Evolutionary conservation across 2,797 vertebrate species (phyloP), one percentile per base, ranked within the genome.

Genomic region (Myripristis murdjan): DNA sequence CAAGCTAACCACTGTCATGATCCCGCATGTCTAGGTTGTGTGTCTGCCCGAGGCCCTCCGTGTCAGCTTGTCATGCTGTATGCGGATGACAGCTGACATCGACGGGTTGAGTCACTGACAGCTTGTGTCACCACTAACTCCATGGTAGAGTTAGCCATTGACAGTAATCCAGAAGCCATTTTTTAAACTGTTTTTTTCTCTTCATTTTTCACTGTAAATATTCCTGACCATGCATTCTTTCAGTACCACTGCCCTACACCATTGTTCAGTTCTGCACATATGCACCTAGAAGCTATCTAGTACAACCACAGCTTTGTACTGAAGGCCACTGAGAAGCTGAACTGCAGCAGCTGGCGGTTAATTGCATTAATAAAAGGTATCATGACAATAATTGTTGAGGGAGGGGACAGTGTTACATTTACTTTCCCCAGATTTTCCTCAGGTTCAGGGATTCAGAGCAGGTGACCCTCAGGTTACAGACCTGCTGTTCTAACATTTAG

Each of bases 11-110:
- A 18, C 24, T 63, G 43, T 64, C 43, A 20, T 18, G 43, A 54
- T 26, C n/a, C 39, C 57, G 54, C 23, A 57, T 63, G 51, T 78
- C 54, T 31, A 16, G 16, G 16, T 10, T 11, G 70, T 28, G 23
- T 47, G 31, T 64, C 47, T 48, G 79, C 77, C 70, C 0, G 49
- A 70, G 73, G 82, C 58, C 26, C 44, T 35, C 14, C 33, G 6
- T 72, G 84, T 82, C 82, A 79, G 47, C 58, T 20, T 67, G 56
- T 79, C 79, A 72, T 14, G 58, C 66, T 82, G 59, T 47, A 43
- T 59, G 73, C 82, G 65, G 41, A 12, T 68, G 82, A 82, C 83
- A 79, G 70, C 79, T 82, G 81, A 87, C 72, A 80, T 73, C 1
- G 26, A 20, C 3, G 6, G 18, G 28, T 39, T 81, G 73, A 83